Evolutionary conservation across 2,797 vertebrate genomes (phyloP).

Genomic region (Pseudocheirus occidentalis): DNA sequence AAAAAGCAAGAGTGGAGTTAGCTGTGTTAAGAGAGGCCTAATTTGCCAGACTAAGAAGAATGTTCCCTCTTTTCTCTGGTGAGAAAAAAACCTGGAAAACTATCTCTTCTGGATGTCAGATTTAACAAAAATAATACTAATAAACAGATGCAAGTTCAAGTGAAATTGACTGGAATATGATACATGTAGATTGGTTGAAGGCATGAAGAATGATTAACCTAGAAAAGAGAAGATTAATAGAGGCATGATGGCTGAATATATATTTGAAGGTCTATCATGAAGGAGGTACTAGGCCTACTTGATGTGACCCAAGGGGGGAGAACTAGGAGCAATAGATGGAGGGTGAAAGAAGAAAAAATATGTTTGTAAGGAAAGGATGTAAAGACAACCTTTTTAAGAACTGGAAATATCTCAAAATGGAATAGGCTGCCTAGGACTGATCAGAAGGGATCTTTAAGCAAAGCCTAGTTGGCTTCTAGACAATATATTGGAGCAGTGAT

Average conservation of each 20-base stretch:
- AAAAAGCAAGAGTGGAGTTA: not conserved
- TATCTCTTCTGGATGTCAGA: not conserved
- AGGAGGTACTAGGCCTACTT: not conserved
- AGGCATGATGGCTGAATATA: not conserved
- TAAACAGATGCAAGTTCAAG: not conserved
- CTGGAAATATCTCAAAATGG: not conserved
- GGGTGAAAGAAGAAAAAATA: not conserved
- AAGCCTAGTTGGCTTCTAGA: not conserved
- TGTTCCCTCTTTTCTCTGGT: not conserved
- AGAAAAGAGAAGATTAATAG: not conserved
- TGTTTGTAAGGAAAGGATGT: not conserved
- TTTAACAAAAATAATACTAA: not conserved
- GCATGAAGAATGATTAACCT: not conserved
- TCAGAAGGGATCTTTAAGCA: not conserved
- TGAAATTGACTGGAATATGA: not conserved
- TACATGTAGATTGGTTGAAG: not conserved
- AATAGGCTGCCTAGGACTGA: not conserved
- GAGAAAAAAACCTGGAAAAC: not conserved
- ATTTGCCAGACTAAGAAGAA: not conserved
- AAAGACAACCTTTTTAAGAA: not conserved
- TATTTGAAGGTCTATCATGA: not conserved
- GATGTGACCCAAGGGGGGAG: not conserved
- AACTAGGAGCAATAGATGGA: not conserved
- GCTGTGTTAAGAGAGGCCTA: not conserved
- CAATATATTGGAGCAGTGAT: not conserved